Conservation (phyloP, 2,888 invertebrate genomes). For the Brachyptera putata region DNA sequence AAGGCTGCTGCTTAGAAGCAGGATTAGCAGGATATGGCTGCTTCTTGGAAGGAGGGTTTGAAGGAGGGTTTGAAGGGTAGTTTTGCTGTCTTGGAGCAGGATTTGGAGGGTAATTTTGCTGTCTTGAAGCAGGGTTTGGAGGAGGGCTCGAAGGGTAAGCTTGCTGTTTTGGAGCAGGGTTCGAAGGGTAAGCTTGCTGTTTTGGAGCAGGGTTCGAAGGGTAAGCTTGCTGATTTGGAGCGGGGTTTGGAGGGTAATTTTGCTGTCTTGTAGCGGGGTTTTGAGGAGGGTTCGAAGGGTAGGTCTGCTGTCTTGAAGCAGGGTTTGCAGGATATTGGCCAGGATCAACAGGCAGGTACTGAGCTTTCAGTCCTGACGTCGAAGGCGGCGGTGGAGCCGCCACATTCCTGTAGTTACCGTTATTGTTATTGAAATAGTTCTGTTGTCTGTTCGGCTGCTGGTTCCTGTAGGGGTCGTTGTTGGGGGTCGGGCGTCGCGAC, state of each 20-base stretch:
- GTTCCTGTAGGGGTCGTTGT: constrained; percentile 25
- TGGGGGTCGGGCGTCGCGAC: constrained; percentile 10
- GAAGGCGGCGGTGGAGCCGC: neutral
- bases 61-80: constrained; percentile 26
- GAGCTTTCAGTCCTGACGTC: no score
- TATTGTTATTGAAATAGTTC: constrained; percentile 22
- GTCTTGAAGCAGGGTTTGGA: no score
- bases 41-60: constrained; percentile 39
- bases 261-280: no score
- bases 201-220: constrained; percentile 27
- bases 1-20: no score
- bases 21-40: constrained; percentile 11
- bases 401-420: constrained; percentile 15
- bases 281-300: no score
- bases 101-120: no score
- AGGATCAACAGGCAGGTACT: no score
- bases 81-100: neutral
- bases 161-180: no score
- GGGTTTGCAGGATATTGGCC: constrained; percentile 26
- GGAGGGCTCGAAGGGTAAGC: neutral
- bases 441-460: constrained; percentile 35
- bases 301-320: no score
- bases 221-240: constrained; percentile 6
- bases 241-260: no score
- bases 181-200: no score